Evolutionary conservation across 2,797 vertebrate genomes (phyloP).

Genomic region (Darevskia nairensis): DNA sequence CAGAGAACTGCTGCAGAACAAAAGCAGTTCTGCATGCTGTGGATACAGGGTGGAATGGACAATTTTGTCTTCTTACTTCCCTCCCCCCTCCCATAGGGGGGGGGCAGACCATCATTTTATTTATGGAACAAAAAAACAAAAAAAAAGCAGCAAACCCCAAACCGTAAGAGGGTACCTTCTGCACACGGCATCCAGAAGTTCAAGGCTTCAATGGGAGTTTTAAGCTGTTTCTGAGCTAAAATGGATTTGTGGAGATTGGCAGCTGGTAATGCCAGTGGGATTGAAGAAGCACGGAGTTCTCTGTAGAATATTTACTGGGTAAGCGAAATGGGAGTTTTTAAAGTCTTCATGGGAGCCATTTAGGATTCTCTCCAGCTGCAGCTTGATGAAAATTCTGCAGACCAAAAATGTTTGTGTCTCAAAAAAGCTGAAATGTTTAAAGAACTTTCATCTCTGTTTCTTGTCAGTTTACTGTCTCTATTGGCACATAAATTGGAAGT

Average conservation of each 20-base stretch:
- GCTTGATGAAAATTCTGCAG: conserved; percentile 66
- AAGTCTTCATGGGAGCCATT: conserved; percentile 62
- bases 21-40: too few relatives aligned
- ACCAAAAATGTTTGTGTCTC: conserved; percentile 72
- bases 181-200: rapidly evolving
- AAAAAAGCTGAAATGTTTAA: conserved; percentile 72
- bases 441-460: conserved; percentile 68
- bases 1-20: too few relatives aligned
- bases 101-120: neutral
- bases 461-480: conserved; percentile 73
- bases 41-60: too few relatives aligned
- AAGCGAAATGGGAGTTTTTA: conserved; percentile 62
- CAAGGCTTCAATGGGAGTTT: conserved; percentile 5
- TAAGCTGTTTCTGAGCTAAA: conserved; percentile 25
- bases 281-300: conserved; percentile 66
- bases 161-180: neutral
- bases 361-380: conserved; percentile 68
- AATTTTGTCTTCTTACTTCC: neutral
- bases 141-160: neutral
- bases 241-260: neutral
- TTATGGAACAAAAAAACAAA: neutral
- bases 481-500: conserved; percentile 70
- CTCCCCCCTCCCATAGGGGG: neutral
- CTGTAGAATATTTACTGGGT: conserved; percentile 68
- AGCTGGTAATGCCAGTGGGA: conserved; percentile 33